phyloP scores from a whole-genome alignment of 2,113 vertebrate genomes.

The Pelvicachromis taeniatus region DNA sequence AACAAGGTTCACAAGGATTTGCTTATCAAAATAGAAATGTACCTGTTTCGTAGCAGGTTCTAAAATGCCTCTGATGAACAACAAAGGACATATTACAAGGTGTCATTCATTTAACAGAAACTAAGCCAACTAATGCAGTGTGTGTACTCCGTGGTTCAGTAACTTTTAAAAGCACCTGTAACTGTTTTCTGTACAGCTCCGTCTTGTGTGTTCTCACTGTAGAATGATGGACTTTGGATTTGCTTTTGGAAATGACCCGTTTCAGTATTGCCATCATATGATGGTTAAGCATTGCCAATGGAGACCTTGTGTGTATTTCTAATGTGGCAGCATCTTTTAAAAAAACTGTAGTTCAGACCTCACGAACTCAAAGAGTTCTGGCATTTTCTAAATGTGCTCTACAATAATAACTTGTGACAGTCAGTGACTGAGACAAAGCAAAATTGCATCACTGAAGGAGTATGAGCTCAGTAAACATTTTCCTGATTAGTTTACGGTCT shows the following conservation, averaged over 20 bases:
- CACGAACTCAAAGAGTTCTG: background rate
- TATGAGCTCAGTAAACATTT: background rate
- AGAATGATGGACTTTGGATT: background rate
- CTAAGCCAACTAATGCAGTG: background rate
- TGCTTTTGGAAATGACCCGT: rapidly evolving
- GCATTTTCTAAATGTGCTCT: background rate
- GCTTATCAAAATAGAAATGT: background rate
- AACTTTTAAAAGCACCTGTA: background rate
- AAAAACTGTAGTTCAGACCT: background rate
- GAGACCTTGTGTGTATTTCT: rapidly evolving
- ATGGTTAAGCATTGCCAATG: background rate
- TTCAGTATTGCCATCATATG: background rate
- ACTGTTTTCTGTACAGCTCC: background rate
- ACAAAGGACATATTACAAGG: background rate
- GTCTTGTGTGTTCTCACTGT: background rate
- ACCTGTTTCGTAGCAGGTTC: background rate
- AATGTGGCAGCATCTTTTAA: background rate
- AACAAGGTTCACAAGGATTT: background rate
- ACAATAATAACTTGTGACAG: background rate
- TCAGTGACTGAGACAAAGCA: rapidly evolving
- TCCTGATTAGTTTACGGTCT: background rate
- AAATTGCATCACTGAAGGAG: background rate
- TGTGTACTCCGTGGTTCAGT: background rate
- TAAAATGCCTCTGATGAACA: background rate
- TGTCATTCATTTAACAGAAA: background rate